These are phyloP conservation scores for Archocentrus centrarchus DNA, from an alignment of 2,113 vertebrate species.

Conservation along the genomic window DNA sequence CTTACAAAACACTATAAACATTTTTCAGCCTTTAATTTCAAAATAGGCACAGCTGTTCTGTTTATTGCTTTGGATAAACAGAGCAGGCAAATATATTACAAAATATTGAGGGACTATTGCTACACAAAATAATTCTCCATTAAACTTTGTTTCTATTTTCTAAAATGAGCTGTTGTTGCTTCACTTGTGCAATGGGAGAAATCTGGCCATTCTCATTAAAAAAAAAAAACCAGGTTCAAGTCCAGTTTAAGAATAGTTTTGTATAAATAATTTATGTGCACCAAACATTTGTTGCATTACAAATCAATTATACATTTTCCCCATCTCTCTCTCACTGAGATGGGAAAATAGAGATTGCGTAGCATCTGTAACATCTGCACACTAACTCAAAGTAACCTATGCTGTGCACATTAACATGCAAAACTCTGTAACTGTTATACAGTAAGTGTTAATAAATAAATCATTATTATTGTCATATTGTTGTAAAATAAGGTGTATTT, in stretches of 20 bases:
- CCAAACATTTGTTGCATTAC: too few relatives aligned
- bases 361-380: background rate
- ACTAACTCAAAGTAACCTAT: background rate
- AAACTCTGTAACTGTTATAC: background rate
- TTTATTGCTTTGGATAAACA: background rate
- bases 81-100: background rate
- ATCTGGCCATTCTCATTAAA: too few relatives aligned
- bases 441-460: fast-evolving
- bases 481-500: background rate
- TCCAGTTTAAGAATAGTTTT: too few relatives aligned
- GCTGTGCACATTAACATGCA: background rate
- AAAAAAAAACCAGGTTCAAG: too few relatives aligned
- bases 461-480: fast-evolving
- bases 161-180: too few relatives aligned
- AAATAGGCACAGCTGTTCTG: background rate
- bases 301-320: too few relatives aligned
- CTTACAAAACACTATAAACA: background rate
- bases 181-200: too few relatives aligned
- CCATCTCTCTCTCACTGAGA: background rate
- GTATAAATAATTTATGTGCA: too few relatives aligned
- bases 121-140: background rate
- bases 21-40: background rate
- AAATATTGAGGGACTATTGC: background rate
- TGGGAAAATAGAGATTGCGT: background rate
- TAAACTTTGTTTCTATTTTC: background rate